Conservation (phyloP, 1,140 invertebrate species). For the Mactra quadrangularis region DNA sequence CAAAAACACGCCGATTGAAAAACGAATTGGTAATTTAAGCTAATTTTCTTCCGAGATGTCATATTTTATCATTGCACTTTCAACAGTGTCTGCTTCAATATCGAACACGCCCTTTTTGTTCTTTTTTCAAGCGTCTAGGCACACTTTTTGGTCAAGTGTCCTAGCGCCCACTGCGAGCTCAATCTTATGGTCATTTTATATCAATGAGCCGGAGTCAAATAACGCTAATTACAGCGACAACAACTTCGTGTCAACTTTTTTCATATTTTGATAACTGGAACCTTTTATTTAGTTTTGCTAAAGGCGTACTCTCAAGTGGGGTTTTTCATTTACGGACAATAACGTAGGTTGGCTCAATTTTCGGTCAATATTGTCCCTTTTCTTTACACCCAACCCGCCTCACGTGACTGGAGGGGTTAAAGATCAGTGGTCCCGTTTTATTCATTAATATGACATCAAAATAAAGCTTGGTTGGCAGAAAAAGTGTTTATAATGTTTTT, state of each 20-base stretch:
- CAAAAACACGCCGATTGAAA: too few relatives aligned
- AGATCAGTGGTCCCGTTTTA: conserved; percentile 23
- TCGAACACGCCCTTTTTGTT: conserved; percentile 4
- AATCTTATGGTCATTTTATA: conserved; percentile 23
- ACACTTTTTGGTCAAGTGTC: conserved; percentile 34
- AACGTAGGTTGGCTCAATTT: conserved; percentile 48
- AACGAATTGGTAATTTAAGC: conserved; percentile 17
- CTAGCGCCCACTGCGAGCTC: conserved; percentile 11
- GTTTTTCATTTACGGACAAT: conserved; percentile 11
- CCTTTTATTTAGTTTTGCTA: conserved; percentile 24
- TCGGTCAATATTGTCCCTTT: conserved; percentile 46
- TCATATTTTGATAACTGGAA: conserved; percentile 16
- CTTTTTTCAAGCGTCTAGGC: not conserved
- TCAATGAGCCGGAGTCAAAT: conserved; percentile 53
- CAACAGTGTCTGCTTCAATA: too few relatives aligned
- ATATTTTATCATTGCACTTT: not conserved
- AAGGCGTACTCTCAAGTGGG: conserved; percentile 36
- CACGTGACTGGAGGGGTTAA: conserved; percentile 2
- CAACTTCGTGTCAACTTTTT: conserved; percentile 49
- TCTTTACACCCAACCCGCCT: conserved; percentile 21
- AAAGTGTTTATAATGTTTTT: not conserved
- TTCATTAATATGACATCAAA: conserved; percentile 45
- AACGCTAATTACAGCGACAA: conserved; percentile 50
- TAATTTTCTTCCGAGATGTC: conserved; percentile 8
- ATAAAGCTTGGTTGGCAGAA: not conserved